A percentile compares a stretch with the other conserved stretches of the same genome.
Evolutionary conservation across 2,888 invertebrate species (phyloP).

Genomic region (Nyleta sp.): DNA sequence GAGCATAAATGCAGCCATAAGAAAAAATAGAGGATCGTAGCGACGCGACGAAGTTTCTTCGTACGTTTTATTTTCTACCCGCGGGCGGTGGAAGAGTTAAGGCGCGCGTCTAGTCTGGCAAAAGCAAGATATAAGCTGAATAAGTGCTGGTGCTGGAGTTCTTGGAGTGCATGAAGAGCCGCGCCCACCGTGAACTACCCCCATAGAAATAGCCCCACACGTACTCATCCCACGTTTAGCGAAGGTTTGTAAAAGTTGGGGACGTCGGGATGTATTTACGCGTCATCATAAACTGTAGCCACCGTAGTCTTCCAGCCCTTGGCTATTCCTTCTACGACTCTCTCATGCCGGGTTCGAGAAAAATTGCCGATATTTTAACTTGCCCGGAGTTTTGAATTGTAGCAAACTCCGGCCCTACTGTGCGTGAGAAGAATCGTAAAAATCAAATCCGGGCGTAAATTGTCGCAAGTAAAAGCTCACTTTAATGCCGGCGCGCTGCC

Average conservation of each 20-base stretch:
- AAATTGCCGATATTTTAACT: constrained; percentile 61
- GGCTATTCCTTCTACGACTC: constrained; percentile 62
- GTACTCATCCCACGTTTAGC: constrained; percentile 65
- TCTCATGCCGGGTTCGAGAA: constrained; percentile 52
- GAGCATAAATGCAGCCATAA: constrained; percentile 63
- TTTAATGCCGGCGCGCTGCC: background rate
- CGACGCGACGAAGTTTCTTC: constrained; percentile 71
- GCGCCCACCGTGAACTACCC: constrained; percentile 68
- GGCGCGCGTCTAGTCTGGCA: constrained; percentile 66
- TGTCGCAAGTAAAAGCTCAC: background rate
- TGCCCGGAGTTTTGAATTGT: constrained; percentile 59
- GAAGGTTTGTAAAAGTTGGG: constrained; percentile 79
- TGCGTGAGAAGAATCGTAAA: constrained; percentile 49
- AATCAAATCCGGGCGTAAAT: constrained; percentile 9
- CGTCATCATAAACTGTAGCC: constrained; percentile 77
- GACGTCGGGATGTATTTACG: constrained; percentile 78
- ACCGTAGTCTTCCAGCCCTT: constrained; percentile 72
- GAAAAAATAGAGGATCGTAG: constrained; percentile 61
- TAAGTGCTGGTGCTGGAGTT: constrained; percentile 60
- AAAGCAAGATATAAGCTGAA: constrained; percentile 66
- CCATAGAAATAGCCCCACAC: constrained; percentile 56
- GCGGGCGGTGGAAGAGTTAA: constrained; percentile 75
- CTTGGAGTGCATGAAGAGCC: constrained; percentile 75
- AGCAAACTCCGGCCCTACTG: constrained; percentile 37
- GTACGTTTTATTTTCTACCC: constrained; percentile 73